Evolutionary conservation across 2,888 invertebrate genomes (phyloP).

Genomic region (Patella caerulea): DNA sequence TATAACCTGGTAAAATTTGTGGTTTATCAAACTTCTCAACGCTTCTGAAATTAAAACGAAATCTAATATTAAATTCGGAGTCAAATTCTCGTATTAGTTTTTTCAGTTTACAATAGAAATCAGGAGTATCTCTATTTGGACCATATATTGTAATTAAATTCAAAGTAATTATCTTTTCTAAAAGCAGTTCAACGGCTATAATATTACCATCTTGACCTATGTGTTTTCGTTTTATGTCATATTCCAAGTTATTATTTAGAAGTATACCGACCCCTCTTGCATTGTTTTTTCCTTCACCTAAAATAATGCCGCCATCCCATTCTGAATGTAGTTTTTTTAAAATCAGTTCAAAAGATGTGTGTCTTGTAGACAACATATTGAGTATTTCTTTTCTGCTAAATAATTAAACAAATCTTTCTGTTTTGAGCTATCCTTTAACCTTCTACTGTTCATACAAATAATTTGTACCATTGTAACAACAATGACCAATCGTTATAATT

Average conservation of each 20-base stretch:
- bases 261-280: not conserved
- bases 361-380: slow-evolving; percentile 1
- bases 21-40: no score
- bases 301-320: not conserved
- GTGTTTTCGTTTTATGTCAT: not conserved
- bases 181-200: not conserved
- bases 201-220: not conserved
- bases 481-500: no score
- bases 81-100: no score
- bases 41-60: no score
- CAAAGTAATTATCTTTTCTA: not conserved
- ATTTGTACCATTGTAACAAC: not conserved
- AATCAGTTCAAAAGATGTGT: not conserved
- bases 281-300: slow-evolving; percentile 1
- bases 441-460: not conserved
- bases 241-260: not conserved
- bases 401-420: not conserved
- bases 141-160: no score
- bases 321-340: not conserved
- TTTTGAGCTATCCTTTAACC: not conserved
- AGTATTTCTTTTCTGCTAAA: not conserved
- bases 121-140: no score
- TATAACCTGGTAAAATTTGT: not conserved
- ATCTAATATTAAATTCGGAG: no score
- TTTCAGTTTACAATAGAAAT: no score